Conservation (phyloP, 2,797 vertebrate species). For the Silurus lanzhouensis region DNA sequence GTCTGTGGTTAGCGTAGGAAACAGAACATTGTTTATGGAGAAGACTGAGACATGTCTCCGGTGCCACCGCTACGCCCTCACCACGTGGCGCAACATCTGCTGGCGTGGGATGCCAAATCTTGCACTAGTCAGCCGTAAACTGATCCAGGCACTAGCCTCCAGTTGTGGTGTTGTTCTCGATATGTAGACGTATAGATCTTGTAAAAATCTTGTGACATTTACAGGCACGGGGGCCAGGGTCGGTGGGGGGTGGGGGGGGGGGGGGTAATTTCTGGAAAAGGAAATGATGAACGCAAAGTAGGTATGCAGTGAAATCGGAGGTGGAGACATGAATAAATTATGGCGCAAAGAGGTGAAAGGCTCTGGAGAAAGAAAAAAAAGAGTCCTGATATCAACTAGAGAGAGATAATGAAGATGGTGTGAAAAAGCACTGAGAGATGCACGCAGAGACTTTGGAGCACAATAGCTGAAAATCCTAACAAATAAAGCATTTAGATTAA, state of each 20-base stretch:
- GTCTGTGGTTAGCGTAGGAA: slow-evolving; percentile 19
- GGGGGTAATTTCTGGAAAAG: slow-evolving; percentile 59
- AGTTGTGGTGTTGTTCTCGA: slow-evolving; percentile 57
- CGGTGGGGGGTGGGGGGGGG: not conserved
- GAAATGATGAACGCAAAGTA: slow-evolving; percentile 50
- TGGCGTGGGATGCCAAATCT: slow-evolving; percentile 34
- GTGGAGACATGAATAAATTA: slow-evolving; percentile 25
- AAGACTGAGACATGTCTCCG: slow-evolving; percentile 37
- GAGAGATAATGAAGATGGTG: not conserved
- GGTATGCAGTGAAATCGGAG: slow-evolving; percentile 13
- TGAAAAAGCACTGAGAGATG: not conserved
- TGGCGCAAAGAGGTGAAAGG: not conserved
- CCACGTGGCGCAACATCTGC: slow-evolving; percentile 42
- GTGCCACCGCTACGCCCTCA: slow-evolving; percentile 28
- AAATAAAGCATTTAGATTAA: not conserved
- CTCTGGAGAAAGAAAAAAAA: not conserved
- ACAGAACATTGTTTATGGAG: slow-evolving; percentile 27
- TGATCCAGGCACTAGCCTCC: slow-evolving; percentile 48
- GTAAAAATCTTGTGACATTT: slow-evolving; percentile 68
- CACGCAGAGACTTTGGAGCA: not conserved
- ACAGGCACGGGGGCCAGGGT: slow-evolving; percentile 49
- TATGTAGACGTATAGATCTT: slow-evolving; percentile 65
- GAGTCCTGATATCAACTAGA: not conserved
- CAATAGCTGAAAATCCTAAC: not conserved
- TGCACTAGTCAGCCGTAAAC: slow-evolving; percentile 35